These are phyloP conservation scores for Cardiocondyla obscurior DNA, from an alignment of 1,140 invertebrate species.

Conservation along the genomic window DNA sequence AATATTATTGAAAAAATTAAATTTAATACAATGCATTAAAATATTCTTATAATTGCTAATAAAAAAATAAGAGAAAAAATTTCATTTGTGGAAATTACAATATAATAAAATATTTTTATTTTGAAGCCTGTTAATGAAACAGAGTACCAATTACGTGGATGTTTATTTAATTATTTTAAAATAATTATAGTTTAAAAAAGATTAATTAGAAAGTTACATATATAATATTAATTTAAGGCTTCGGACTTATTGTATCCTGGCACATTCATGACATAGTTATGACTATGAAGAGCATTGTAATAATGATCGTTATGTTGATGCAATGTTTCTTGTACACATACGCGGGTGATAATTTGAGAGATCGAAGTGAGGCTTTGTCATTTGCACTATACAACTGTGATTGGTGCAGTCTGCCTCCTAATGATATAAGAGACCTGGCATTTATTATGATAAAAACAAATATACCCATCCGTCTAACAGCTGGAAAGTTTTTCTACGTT, in stretches of 20 bases:
- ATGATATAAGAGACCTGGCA: constrained; percentile 35
- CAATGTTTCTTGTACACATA: constrained; percentile 62
- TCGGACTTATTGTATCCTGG: constrained; percentile 46
- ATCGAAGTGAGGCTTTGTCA: constrained; percentile 54
- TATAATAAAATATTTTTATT: background rate
- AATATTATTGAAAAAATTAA: background rate
- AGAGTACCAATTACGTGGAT: background rate
- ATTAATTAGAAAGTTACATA: background rate
- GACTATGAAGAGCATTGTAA: constrained; percentile 53
- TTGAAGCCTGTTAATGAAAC: too few relatives aligned
- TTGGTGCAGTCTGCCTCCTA: constrained; percentile 46
- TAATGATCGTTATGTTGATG: constrained; percentile 61
- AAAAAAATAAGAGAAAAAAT: too few relatives aligned
- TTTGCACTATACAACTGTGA: constrained; percentile 41
- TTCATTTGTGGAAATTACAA: too few relatives aligned
- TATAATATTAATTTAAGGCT: constrained; percentile 56
- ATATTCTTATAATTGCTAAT: too few relatives aligned
- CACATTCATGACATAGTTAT: constrained; percentile 44
- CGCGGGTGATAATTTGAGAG: constrained; percentile 55
- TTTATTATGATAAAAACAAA: constrained; percentile 62
- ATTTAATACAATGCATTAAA: too few relatives aligned
- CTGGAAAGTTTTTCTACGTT: constrained; percentile 65
- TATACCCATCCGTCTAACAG: constrained; percentile 45
- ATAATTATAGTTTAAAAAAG: background rate
- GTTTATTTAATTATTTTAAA: background rate